A percentile compares a stretch with the other conserved stretches of the same genome.
These are phyloP conservation scores for Aselliscus stoliczkanus DNA, from an alignment of 2,797 vertebrate species.

Conservation along the genomic window DNA sequence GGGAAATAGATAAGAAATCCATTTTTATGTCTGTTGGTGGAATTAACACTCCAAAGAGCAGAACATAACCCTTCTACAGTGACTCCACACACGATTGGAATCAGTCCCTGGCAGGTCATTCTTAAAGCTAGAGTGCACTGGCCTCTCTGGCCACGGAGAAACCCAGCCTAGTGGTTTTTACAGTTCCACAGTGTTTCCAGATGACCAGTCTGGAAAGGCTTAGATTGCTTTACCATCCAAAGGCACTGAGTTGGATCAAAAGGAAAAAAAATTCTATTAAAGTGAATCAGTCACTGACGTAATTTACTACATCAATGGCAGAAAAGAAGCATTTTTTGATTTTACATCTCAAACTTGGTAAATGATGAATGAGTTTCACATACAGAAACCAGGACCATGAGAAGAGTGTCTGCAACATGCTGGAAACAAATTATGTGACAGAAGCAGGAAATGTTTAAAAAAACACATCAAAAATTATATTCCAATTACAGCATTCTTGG, in stretches of 20 bases:
- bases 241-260: conserved; percentile 65
- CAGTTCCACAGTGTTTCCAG: conserved; percentile 52
- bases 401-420: conserved; percentile 65
- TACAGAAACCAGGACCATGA: conserved; percentile 70
- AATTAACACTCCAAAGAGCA: not conserved
- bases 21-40: not conserved
- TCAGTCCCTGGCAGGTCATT: not conserved
- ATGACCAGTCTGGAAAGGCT: conserved; percentile 56
- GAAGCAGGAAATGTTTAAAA: conserved; percentile 75
- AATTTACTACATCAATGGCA: conserved; percentile 52
- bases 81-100: not conserved
- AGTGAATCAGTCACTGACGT: conserved; percentile 57
- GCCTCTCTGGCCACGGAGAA: not conserved
- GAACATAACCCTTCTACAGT: not conserved
- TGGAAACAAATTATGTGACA: conserved; percentile 72
- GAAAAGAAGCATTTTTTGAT: conserved; percentile 40
- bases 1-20: not conserved
- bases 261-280: conserved; percentile 47
- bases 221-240: conserved; percentile 60
- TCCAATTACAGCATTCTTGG: conserved; percentile 68
- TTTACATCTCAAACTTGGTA: conserved; percentile 63
- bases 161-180: conserved; percentile 40
- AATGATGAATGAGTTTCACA: conserved; percentile 81
- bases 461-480: conserved; percentile 75
- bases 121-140: not conserved